Evolutionary conservation across 2,888 invertebrate genomes (phyloP).

Genomic region (Tribolium freemani): DNA sequence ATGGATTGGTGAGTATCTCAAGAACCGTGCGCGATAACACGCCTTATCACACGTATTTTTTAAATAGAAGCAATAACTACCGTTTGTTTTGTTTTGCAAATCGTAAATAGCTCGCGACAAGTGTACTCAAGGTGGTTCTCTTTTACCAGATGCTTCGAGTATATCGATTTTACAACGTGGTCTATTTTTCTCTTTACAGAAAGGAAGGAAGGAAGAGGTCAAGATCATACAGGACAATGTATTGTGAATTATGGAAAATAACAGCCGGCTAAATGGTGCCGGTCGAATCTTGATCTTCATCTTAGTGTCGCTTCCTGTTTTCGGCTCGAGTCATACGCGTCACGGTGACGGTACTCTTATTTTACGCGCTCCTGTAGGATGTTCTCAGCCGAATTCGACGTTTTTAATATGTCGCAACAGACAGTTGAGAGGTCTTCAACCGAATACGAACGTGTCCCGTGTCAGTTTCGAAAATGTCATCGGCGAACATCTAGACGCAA

Average conservation of each 20-base stretch:
- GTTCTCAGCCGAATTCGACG: constrained; percentile 48
- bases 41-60: background rate
- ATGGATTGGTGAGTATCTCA: constrained; percentile 28
- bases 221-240: constrained; percentile 51
- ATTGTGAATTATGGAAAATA: constrained; percentile 58
- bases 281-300: constrained; percentile 49
- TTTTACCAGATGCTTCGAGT: background rate
- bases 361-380: constrained; percentile 49
- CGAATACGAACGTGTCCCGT: constrained; percentile 64
- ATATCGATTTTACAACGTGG: constrained; percentile 20
- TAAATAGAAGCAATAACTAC: background rate
- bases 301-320: constrained; percentile 38
- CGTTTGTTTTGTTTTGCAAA: constrained; percentile 2
- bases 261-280: constrained; percentile 60
- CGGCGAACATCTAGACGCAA: constrained; percentile 51
- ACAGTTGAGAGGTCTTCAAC: constrained; percentile 65
- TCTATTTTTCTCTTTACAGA: constrained; percentile 21
- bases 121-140: constrained; percentile 23
- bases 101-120: background rate
- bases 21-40: background rate
- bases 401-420: constrained; percentile 59
- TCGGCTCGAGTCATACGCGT: constrained; percentile 54
- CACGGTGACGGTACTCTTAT: constrained; percentile 51
- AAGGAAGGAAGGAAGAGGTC: constrained; percentile 15
- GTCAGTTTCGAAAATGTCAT: constrained; percentile 70